phyloP scores from a whole-genome alignment of 2,797 vertebrate genomes.

The Dicrostonyx torquatus region DNA sequence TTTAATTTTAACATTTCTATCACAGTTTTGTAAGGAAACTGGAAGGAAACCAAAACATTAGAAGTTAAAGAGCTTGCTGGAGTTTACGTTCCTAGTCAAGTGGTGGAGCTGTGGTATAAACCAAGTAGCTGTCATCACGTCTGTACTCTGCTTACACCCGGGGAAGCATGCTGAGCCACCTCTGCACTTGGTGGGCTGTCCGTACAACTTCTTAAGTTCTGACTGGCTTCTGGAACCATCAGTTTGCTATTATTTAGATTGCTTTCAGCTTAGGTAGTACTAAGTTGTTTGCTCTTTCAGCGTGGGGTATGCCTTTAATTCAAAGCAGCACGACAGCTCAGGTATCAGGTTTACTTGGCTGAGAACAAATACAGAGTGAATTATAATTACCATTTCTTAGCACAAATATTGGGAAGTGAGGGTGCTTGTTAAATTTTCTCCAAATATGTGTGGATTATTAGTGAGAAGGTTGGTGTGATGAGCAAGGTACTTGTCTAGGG shows the following conservation, averaged over 20 bases:
- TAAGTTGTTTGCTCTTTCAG: background rate
- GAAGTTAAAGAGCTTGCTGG: background rate
- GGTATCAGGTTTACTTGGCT: background rate
- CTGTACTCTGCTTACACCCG: background rate
- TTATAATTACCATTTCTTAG: conserved; percentile 38
- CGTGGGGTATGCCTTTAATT: background rate
- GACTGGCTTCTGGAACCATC: background rate
- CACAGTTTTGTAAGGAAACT: background rate
- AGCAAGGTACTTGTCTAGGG: background rate
- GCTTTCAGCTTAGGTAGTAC: background rate
- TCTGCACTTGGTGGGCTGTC: background rate
- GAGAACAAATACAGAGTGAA: background rate
- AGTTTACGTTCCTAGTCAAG: background rate
- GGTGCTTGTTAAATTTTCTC: background rate
- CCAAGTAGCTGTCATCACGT: background rate
- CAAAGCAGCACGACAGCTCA: background rate
- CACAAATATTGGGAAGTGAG: background rate
- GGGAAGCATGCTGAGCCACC: background rate
- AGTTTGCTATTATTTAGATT: background rate
- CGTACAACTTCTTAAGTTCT: background rate
- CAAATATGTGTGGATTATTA: background rate
- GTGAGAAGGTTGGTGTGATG: background rate
- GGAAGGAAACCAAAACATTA: background rate
- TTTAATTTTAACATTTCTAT: background rate
- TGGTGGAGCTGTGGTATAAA: background rate